Base-by-base conservation (phyloP, 2,797 vertebrate species). In the Molossus molossus region DNA sequence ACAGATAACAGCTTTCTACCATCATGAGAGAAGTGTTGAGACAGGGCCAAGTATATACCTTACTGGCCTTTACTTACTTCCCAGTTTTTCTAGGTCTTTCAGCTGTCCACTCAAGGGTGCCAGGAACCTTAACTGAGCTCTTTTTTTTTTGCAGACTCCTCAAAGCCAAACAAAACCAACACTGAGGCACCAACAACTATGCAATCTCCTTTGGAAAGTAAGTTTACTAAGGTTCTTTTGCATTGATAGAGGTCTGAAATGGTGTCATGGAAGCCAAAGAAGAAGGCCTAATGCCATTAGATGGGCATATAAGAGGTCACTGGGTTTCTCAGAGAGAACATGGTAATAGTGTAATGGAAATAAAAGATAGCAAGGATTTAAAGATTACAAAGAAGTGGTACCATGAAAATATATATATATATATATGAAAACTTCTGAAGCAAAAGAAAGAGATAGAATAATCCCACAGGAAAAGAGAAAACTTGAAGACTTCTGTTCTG, bases 71-170 rank as follows among this genome's bases (percentile, higher is more conserved):
- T 79, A 92, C n/a, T 21, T 65, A 69, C 13, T 93, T 95, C 25
- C 33, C 25, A 77, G 37, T 84, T 92, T 92, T 72, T 11, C 70
- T 76, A 87, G 27, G 9, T 6, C 11, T 72, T 90, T 85, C 27
- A 90, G 14, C n/a, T 95, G 2, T 92, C 82, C 27, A 81, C 13
- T 45, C 27, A 90, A 77, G 18, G 2, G 8, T 94, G 23, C 6
- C 27, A 95, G 13, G 1, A 10, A 11, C 58, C 3, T 86, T 91
- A 29, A 96, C n/a, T 48, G 1, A 5, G 1, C 0, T 91, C 11
- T 6, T 4, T 82, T 94, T 84, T 73, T 50, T 21, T 96, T 97
- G 4, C 70, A 97, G 96, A 93, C 14, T 81, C 80, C 3, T 91
- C 89, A 75, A 89, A 94, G 13, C 6, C 23, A 93, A 3, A 27